These are phyloP conservation scores for Philonicus albiceps DNA, from an alignment of 2,888 invertebrate species.

Conservation along the genomic window DNA sequence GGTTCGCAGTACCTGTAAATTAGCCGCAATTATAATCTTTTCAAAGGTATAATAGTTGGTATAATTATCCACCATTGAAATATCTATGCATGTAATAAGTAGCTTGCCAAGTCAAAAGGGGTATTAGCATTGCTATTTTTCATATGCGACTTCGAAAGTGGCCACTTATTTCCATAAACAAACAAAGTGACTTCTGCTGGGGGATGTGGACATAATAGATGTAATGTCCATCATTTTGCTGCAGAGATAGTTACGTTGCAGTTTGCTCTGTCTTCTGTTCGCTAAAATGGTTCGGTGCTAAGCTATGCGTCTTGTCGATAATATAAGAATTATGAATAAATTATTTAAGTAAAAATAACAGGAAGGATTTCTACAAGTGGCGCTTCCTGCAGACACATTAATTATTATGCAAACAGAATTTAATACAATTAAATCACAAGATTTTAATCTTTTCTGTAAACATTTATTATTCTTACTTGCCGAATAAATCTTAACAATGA, in stretches of 20 bases:
- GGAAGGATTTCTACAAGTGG: background rate
- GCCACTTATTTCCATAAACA: constrained; percentile 31
- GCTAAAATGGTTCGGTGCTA: background rate
- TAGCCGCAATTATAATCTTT: constrained; percentile 25
- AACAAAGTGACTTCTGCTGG: background rate
- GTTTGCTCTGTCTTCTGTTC: background rate
- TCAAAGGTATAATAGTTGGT: background rate
- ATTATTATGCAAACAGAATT: background rate
- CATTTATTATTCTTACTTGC: too few species aligned
- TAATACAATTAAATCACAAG: background rate
- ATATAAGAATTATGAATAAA: background rate
- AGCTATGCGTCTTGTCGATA: background rate
- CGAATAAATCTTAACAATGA: too few species aligned
- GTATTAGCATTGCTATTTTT: background rate
- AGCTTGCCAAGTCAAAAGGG: background rate
- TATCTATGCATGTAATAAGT: background rate
- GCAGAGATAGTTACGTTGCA: background rate
- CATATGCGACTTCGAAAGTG: background rate
- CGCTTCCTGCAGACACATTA: background rate
- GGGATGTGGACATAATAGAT: background rate
- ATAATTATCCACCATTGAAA: background rate
- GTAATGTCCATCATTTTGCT: background rate
- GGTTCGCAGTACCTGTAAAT: background rate
- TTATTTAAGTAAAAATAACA: background rate
- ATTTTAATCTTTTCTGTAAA: too few species aligned